These are phyloP conservation scores for Busseola fusca DNA, from an alignment of 2,888 invertebrate genomes.

Conservation along the genomic window DNA sequence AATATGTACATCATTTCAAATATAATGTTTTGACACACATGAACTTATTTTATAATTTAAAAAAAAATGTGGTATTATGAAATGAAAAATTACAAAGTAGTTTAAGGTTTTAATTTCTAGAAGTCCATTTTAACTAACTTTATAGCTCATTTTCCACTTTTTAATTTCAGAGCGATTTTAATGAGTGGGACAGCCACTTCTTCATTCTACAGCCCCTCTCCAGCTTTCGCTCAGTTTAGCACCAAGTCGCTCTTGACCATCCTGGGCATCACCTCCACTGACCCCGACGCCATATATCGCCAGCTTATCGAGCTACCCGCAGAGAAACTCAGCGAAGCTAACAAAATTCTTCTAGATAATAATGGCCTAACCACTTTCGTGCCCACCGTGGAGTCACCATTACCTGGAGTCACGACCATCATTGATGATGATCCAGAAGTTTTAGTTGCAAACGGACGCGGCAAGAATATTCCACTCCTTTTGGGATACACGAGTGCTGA, in stretches of 20 bases:
- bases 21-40: too few relatives aligned
- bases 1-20: too few relatives aligned
- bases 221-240: conserved; percentile 70
- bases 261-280: conserved; percentile 81
- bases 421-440: conserved; percentile 78
- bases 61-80: too few relatives aligned
- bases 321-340: conserved; percentile 74
- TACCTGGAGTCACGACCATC: conserved; percentile 75
- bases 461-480: conserved; percentile 76
- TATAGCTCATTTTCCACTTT: not conserved
- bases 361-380: conserved; percentile 75
- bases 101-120: not conserved
- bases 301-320: conserved; percentile 73
- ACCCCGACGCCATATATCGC: conserved; percentile 72
- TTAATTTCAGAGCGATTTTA: conserved; percentile 75
- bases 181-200: conserved; percentile 79
- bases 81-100: too few relatives aligned
- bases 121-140: not conserved
- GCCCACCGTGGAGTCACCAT: conserved; percentile 77
- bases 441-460: conserved; percentile 72
- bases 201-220: conserved; percentile 74
- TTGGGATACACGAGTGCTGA: conserved; percentile 79
- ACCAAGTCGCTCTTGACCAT: conserved; percentile 72
- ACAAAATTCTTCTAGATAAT: conserved; percentile 69
- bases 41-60: too few relatives aligned